Base-by-base conservation (phyloP, 1,140 invertebrate species). In the Agraylea sexmaculata region DNA sequence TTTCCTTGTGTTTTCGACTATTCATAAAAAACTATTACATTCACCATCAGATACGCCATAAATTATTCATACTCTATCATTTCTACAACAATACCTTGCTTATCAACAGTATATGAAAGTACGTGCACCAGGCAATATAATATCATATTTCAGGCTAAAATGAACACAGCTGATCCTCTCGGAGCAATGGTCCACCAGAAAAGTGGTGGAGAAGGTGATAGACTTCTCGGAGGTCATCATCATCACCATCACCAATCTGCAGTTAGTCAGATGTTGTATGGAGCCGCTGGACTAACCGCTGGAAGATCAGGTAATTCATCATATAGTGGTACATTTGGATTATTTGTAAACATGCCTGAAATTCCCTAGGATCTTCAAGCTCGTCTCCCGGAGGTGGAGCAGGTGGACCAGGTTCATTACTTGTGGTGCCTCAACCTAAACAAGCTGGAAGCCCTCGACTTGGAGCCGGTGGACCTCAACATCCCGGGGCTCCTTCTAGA, bases 351-450 rank as follows among this genome's bases (percentile, higher is more conserved):
- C n/a, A n/a, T n/a, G n/a, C n/a, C n/a, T n/a, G n/a, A n/a, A n/a
- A n/a, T n/a, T n/a, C 56, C 58, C 47, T 60, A 64, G 62, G 62
- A 2, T 65, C 62, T 0, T 67, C 64, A 2, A 66, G 63, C 10
- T 67, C 64, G 11, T 66, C 64, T 6, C 58, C 62, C 28, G 61
- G 60, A 6, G 63, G 60, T 4, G 60, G 66, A 43, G 57, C 59
- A 17, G 73, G 70, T 48, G 64, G 69, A n/a, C 64, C 68, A 13
- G 66, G 62, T 23, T 60, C 66, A 0, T 71, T 89, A 57, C 72
- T 94, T 48, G 87, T 93, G 38, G 87, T 93, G 16, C 89, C 89
- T 2, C 89, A 94, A 57, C 88, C 88, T 25, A 77, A 92, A 45
- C 88, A 87, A 59, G 86, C 81, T 36, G 88, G 87, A 52, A 85